Conservation (phyloP, 2,797 vertebrate species). For the Dryobates pubescens region DNA sequence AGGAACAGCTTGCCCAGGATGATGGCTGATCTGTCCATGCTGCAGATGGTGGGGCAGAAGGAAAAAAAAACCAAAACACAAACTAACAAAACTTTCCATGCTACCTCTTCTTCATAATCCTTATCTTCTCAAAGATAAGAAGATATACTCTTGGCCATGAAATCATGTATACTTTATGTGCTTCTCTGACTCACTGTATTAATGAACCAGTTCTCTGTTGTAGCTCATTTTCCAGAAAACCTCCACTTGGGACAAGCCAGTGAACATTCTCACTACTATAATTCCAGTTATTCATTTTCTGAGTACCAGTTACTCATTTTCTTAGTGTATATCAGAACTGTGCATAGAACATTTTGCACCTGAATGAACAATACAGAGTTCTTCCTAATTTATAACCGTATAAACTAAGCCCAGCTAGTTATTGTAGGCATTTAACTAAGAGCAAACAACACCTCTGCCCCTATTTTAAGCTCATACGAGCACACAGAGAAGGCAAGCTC, state of each 20-base stretch:
- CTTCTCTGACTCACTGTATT: background rate
- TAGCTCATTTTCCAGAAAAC: background rate
- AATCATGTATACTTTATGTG: background rate
- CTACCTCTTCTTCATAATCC: background rate
- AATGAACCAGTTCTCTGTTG: background rate
- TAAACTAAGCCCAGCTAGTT: background rate
- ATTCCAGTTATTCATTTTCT: background rate
- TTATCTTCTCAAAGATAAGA: slow-evolving; percentile 24
- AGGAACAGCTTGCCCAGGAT: background rate
- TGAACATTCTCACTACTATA: background rate
- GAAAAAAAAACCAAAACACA: background rate
- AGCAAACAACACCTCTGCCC: background rate
- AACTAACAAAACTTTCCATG: background rate
- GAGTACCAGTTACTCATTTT: background rate
- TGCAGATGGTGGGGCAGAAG: background rate
- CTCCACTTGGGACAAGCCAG: background rate
- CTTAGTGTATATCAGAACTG: background rate
- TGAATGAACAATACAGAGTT: background rate
- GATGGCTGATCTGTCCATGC: background rate
- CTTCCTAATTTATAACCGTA: background rate
- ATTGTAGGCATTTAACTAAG: background rate
- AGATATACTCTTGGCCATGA: background rate
- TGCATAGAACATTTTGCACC: background rate
- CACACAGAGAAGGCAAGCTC: background rate
- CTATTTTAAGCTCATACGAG: background rate